phyloP scores from a whole-genome alignment of 2,113 vertebrate species.

The Lutjanus erythropterus region DNA sequence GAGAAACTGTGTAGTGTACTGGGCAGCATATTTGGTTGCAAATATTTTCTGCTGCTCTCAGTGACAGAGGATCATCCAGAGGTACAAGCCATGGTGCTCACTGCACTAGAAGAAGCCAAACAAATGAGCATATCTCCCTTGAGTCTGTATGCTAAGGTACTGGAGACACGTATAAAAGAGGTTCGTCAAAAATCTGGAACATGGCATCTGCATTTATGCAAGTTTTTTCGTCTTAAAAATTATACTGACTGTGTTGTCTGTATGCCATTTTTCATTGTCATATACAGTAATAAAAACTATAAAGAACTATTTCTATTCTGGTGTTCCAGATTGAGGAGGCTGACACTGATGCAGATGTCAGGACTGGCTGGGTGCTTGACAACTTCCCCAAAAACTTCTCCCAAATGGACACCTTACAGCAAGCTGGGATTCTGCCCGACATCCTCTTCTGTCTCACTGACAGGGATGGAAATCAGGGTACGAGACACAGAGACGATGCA shows the following conservation, averaged over 20 bases:
- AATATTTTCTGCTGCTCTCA: constrained; percentile 47
- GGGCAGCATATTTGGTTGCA: not conserved
- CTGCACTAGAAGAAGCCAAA: constrained; percentile 76
- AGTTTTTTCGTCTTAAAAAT: no score
- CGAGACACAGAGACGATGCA: constrained; percentile 20
- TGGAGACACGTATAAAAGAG: constrained; percentile 83
- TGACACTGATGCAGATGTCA: constrained; percentile 76
- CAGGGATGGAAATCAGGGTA: constrained; percentile 80
- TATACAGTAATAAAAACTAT: no score
- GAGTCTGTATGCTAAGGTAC: constrained; percentile 78
- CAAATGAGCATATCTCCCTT: constrained; percentile 56
- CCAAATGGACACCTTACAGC: constrained; percentile 83
- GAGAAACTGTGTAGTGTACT: not conserved
- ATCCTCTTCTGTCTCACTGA: constrained; percentile 88
- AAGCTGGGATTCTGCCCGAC: constrained; percentile 87
- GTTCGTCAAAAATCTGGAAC: constrained; percentile 73
- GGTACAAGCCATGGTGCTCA: constrained; percentile 83
- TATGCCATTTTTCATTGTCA: not conserved
- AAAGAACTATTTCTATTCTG: no score
- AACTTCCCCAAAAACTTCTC: constrained; percentile 87
- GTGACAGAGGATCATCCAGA: constrained; percentile 89
- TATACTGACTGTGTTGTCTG: no score
- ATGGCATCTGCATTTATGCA: not conserved
- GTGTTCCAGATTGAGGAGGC: constrained; percentile 78
- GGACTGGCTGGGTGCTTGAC: constrained; percentile 93